Evolutionary conservation across 2,113 vertebrate species (phyloP).

Genomic region (Sinocyclocheilus anshuiensis): DNA sequence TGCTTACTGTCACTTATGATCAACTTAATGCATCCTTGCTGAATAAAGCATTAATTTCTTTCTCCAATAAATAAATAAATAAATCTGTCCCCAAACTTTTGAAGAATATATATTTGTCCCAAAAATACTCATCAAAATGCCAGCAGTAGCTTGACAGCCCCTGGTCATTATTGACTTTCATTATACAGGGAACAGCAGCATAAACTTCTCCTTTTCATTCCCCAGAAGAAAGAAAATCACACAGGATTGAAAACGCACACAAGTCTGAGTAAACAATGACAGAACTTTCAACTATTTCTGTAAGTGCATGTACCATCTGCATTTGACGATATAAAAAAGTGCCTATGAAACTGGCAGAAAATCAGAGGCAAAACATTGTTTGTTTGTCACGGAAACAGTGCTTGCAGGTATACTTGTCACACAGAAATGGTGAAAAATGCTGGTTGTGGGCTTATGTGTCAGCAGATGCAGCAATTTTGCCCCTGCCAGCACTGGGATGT

Average conservation of each 20-base stretch:
- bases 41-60: not conserved
- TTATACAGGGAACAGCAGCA: not conserved
- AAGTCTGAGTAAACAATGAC: not conserved
- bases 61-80: too few relatives aligned
- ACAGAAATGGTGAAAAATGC: slow-evolving; percentile 23
- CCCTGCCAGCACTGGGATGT: slow-evolving; percentile 9
- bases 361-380: slow-evolving; percentile 15
- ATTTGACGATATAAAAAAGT: not conserved
- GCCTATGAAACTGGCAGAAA: not conserved
- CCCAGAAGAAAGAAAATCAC: not conserved
- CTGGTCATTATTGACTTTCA: not conserved
- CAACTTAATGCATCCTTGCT: not conserved
- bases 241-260: not conserved
- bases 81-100: not conserved
- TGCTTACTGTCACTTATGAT: not conserved
- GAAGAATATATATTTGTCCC: not conserved
- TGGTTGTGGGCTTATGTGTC: slow-evolving; percentile 19
- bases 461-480: slow-evolving; percentile 34
- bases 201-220: not conserved
- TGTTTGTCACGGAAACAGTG: slow-evolving; percentile 20
- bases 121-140: not conserved
- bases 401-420: slow-evolving; percentile 27
- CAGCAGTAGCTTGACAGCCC: not conserved
- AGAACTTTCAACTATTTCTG: not conserved
- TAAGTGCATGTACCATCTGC: too few relatives aligned